Evolutionary conservation across 2,113 vertebrate genomes (phyloP).

Genomic region (Aldabrachelys gigantea): DNA sequence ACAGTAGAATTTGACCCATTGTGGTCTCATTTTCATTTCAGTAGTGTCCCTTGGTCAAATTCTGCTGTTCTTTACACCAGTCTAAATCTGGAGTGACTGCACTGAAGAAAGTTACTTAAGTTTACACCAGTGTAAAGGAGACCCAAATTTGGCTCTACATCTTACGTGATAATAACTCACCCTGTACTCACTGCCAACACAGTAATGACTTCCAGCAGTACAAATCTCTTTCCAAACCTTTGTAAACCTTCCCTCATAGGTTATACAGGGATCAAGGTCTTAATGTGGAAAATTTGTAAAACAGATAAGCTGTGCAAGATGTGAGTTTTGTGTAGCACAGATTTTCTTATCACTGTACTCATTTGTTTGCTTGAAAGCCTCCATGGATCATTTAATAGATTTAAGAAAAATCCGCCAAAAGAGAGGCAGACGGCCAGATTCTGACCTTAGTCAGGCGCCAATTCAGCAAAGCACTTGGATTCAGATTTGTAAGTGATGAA

Average conservation of each 20-base stretch:
- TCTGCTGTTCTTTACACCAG: not conserved
- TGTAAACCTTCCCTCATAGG: conserved; percentile 20
- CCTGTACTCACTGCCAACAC: conserved; percentile 41
- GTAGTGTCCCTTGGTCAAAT: not conserved
- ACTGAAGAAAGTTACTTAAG: not conserved
- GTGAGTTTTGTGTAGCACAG: not conserved
- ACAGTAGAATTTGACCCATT: accelerated
- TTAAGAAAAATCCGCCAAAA: not conserved
- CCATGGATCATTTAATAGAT: conserved; percentile 7
- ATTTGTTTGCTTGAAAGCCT: not conserved
- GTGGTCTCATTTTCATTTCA: not conserved
- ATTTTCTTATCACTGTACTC: not conserved
- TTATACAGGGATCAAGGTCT: conserved; percentile 57
- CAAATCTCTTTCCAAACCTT: not conserved
- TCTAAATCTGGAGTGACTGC: not conserved
- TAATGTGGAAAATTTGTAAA: conserved; percentile 28
- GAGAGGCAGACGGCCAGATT: not conserved
- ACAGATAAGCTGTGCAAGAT: not conserved
- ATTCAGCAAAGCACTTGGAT: not conserved
- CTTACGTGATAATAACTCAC: conserved; percentile 45
- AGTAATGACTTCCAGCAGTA: conserved; percentile 51
- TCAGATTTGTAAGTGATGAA: not conserved
- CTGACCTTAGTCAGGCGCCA: not conserved
- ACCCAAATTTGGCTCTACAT: conserved; percentile 43
- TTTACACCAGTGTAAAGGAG: conserved; percentile 49